A percentile compares a stretch with the other conserved stretches of the same genome.
phyloP scores from a whole-genome alignment of 2,888 invertebrate genomes.

The Hemaris fuciformis region DNA sequence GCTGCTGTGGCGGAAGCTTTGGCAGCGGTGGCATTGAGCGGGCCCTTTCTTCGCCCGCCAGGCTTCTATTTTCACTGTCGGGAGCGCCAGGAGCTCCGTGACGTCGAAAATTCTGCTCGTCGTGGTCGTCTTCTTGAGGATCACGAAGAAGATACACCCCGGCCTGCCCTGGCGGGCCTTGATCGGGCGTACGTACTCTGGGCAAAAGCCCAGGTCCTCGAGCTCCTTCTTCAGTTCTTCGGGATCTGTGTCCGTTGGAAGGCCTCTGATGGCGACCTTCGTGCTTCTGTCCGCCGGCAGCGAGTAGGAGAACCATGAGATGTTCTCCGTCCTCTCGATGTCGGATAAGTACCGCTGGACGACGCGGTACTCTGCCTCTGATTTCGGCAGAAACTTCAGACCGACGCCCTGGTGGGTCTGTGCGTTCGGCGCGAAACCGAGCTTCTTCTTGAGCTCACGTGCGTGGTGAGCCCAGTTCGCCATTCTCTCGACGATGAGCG shows the following conservation, averaged over 20 bases:
- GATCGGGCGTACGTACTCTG: conserved; percentile 9
- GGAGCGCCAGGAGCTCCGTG: conserved; percentile 12
- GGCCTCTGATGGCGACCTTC: conserved; percentile 17
- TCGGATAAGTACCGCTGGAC: conserved; percentile 15
- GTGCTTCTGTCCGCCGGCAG: conserved; percentile 15
- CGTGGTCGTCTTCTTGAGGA: background rate
- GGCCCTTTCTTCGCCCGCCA: conserved; percentile 19
- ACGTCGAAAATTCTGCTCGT: background rate
- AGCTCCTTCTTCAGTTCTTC: background rate
- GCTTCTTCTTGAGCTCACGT: background rate
- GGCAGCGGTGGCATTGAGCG: conserved; percentile 26
- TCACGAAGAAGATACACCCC: conserved; percentile 16
- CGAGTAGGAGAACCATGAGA: conserved; percentile 22
- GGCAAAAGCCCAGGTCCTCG: background rate
- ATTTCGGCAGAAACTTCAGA: background rate
- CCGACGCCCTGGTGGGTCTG: conserved; percentile 4
- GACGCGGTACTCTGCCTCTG: conserved; percentile 13
- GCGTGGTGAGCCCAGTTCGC: conserved; percentile 1
- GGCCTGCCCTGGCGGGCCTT: conserved; percentile 13
- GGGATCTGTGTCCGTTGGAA: background rate
- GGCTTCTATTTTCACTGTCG: conserved; percentile 18
- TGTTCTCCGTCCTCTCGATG: background rate
- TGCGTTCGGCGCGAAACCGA: conserved; percentile 12
- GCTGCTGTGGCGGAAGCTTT: conserved; percentile 19
- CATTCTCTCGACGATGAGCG: background rate